Base-by-base conservation (phyloP, 2,797 vertebrate species). In the Rhinatrema bivittatum region DNA sequence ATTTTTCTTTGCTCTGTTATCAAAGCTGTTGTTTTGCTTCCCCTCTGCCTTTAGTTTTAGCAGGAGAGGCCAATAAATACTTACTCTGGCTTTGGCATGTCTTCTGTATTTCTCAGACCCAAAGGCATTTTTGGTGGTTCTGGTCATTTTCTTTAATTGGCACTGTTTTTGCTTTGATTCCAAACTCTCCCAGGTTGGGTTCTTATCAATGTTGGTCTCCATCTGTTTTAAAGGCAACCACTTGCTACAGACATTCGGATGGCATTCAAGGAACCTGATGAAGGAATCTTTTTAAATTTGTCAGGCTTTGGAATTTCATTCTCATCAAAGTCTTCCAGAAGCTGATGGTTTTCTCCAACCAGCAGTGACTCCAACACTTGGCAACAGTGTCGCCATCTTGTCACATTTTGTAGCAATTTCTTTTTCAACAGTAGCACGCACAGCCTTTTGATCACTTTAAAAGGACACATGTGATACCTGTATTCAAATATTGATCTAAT, bases 191-290 rank as follows among this genome's bases (percentile, higher is more conserved):
- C 81, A 79, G 5, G 78, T 75, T 1, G 81, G 77, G 9, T 81
- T 80, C 11, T 81, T 64, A 0, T 5, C 20, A 2, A 72, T 45
- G 63, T 82, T 88, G 31, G 86, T 12, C 61, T 91, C 85, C 24
- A 92, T 64, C 0, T 72, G 55, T 14, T 85, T 82, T n/a, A 98
- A 60, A 0, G 92, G 93, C 16, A 88, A 77, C 25, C 87, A 64
- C 37, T 90, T 91, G 22, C 90, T 79, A 97, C 57, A 20, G 90
- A 87, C 83, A 82, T 89, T 27, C 86, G 52, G 40, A 94, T 53
- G 3, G 86, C 85, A 30, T 79, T 89, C 3, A 95, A 74, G 2
- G 89, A 78, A 12, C 79, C 76, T 0, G 81, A n/a, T n/a, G n/a
- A 68, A 12, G 72, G 65, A 11, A 77, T 82, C 39, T 68, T 85